These are phyloP conservation scores for Scophthalmus maximus DNA, from an alignment of 2,113 vertebrate genomes.

Conservation along the genomic window DNA sequence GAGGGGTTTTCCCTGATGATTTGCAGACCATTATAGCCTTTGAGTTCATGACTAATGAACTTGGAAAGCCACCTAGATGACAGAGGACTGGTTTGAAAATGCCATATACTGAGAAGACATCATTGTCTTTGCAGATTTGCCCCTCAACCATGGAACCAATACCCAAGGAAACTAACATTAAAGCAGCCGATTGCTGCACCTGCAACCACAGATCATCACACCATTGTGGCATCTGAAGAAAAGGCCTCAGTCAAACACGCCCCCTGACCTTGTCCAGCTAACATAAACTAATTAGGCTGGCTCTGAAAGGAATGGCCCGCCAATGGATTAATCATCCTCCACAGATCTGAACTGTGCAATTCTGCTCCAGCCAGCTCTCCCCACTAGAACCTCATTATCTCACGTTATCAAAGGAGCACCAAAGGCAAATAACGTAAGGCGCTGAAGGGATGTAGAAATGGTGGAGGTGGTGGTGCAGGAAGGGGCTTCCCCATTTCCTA, in stretches of 20 bases:
- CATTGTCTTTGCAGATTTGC: conserved; percentile 85
- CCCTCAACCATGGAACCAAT: conserved; percentile 79
- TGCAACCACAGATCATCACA: conserved; percentile 94
- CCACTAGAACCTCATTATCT: conserved; percentile 85
- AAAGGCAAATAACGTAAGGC: conserved; percentile 57
- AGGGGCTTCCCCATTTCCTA: conserved; percentile 72
- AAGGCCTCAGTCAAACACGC: conserved; percentile 85
- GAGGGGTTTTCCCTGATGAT: conserved; percentile 57
- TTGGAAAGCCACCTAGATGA: conserved; percentile 40
- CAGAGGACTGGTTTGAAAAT: conserved; percentile 72
- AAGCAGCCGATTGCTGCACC: conserved; percentile 91
- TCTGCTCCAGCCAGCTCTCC: conserved; percentile 73
- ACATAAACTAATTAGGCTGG: conserved; percentile 97
- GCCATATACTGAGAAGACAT: conserved; percentile 82
- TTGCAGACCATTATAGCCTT: conserved; percentile 47
- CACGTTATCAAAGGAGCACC: conserved; percentile 77
- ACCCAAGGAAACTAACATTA: conserved; percentile 80
- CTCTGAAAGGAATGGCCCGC: conserved; percentile 82
- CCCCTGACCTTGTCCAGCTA: conserved; percentile 94
- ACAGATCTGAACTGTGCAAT: conserved; percentile 80
- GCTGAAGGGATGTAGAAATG: conserved; percentile 61
- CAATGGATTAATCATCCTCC: conserved; percentile 83
- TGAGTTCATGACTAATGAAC: conserved; percentile 66
- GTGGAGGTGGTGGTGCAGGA: conserved; percentile 70
- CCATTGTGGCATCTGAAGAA: conserved; percentile 92